Conservation (phyloP, 2,113 vertebrate species). For the Sphaerodactylus townsendi region DNA sequence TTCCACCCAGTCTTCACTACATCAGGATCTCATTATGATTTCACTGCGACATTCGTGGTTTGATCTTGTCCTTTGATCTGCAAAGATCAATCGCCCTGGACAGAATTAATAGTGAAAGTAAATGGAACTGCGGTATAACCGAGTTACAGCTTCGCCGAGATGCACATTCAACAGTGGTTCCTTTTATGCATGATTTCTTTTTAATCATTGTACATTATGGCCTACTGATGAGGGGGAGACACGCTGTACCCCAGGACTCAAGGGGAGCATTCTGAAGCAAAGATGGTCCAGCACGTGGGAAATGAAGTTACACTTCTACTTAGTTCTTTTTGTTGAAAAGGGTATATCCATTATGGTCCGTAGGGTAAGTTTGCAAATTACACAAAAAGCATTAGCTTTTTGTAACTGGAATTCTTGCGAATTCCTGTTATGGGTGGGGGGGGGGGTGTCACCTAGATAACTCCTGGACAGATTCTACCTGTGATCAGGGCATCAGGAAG, state of each 20-base stretch:
- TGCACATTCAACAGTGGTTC: constrained; percentile 63
- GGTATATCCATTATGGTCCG: constrained; percentile 19
- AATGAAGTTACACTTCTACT: too few species aligned
- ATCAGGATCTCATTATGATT: constrained; percentile 65
- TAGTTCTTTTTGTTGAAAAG: too few species aligned
- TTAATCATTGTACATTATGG: constrained; percentile 57
- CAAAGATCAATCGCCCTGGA: constrained; percentile 70
- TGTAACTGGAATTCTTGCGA: not conserved
- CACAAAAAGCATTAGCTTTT: not conserved
- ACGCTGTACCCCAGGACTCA: too few species aligned
- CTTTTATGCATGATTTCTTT: constrained; percentile 52
- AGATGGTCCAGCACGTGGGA: too few species aligned
- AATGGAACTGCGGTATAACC: constrained; percentile 59
- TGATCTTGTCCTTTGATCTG: constrained; percentile 71
- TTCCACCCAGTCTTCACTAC: constrained; percentile 57
- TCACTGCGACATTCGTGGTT: constrained; percentile 43
- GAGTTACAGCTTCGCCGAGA: constrained; percentile 54
- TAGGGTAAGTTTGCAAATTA: constrained; percentile 48
- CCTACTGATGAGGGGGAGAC: constrained; percentile 60
- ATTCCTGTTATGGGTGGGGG: not conserved
- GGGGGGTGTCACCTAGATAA: not conserved
- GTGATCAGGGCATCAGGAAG: not conserved
- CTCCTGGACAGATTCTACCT: not conserved
- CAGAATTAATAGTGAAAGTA: constrained; percentile 72
- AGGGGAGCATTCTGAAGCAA: too few species aligned